These are phyloP conservation scores for Propithecus deckenii DNA, from an alignment of 2,797 vertebrate species.

Conservation along the genomic window DNA sequence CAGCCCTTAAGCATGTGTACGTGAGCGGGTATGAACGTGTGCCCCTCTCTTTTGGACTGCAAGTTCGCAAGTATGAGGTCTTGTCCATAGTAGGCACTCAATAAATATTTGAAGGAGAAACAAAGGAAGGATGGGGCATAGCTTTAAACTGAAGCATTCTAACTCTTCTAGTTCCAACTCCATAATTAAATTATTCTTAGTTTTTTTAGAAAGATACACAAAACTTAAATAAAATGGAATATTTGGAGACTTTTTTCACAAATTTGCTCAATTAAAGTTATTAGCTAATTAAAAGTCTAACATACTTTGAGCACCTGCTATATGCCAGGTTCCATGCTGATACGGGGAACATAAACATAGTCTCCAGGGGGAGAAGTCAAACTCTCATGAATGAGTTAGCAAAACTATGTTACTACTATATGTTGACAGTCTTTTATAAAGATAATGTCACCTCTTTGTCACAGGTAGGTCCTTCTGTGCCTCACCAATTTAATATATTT, in stretches of 20 bases:
- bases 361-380: neutral
- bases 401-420: neutral
- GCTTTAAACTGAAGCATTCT: neutral
- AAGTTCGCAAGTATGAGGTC: neutral
- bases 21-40: rapidly evolving
- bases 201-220: neutral
- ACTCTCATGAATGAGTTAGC: neutral
- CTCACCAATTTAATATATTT: neutral
- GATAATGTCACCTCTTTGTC: neutral
- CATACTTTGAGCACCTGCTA: neutral
- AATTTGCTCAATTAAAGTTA: neutral
- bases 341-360: neutral
- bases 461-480: neutral
- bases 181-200: neutral
- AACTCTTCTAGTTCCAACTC: neutral
- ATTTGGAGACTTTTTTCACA: neutral
- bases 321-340: neutral
- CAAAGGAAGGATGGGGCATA: no score
- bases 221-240: neutral
- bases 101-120: neutral
- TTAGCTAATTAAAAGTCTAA: neutral
- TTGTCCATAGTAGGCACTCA: neutral
- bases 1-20: neutral
- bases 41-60: neutral
- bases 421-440: neutral